Percentiles rank a stretch among this genome's conserved stretches.
Conservation (phyloP, 2,888 invertebrate species). For the Tromatobia lineatoria region DNA sequence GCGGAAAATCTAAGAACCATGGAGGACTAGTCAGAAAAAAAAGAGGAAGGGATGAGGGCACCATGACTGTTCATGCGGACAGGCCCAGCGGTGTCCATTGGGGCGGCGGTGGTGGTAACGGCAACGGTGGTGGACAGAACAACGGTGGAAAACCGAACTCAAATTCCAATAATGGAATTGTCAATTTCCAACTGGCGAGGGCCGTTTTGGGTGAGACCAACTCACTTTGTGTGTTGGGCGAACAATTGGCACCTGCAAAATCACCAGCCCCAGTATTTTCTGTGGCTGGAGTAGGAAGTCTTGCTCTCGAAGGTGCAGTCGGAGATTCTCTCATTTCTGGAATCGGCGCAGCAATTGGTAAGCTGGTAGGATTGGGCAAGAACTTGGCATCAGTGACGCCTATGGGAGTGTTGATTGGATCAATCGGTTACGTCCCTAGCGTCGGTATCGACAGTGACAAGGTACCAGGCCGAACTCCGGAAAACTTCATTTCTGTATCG, state of each 20-base stretch:
- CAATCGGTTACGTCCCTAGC: background rate
- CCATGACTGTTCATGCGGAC: conserved; percentile 1
- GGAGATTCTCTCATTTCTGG: conserved; percentile 2
- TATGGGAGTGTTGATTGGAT: conserved; percentile 12
- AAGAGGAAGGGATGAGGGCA: background rate
- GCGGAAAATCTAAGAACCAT: too few species aligned
- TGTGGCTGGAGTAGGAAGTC: background rate
- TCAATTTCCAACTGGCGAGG: background rate
- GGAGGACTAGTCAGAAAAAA: background rate
- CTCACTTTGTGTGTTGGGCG: conserved; percentile 11
- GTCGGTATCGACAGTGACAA: background rate
- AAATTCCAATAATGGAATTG: background rate
- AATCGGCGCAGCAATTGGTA: background rate
- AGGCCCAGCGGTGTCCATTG: conserved; percentile 11
- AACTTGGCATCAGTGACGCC: background rate
- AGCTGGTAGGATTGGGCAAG: background rate
- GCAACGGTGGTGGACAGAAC: background rate
- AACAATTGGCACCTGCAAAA: background rate
- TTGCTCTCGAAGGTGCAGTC: background rate
- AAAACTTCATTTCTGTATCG: conserved; percentile 6
- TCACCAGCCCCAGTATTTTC: background rate
- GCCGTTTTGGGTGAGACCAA: background rate
- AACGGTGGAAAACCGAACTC: background rate
- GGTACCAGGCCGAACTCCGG: conserved; percentile 13
- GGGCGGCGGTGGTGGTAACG: conserved; percentile 1